These are phyloP conservation scores for Etheostoma spectabile DNA, from an alignment of 2,113 vertebrate species.

Conservation along the genomic window DNA sequence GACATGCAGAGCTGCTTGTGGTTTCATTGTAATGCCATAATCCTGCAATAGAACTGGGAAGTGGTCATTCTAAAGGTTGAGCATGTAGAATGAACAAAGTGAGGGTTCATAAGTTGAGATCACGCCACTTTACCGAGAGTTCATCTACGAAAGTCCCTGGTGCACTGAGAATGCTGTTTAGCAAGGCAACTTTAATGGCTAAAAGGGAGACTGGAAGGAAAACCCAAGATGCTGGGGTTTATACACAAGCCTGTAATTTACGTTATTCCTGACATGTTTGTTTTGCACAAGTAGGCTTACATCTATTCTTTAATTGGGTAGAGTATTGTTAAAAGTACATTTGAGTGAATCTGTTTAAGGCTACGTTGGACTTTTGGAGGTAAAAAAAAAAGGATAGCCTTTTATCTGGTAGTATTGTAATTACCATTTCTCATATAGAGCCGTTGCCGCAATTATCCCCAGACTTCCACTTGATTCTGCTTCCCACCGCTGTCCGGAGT, in stretches of 20 bases:
- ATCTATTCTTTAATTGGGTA: conserved; percentile 1
- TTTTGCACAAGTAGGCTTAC: neutral
- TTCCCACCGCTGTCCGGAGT: conserved; percentile 5
- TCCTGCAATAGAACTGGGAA: neutral
- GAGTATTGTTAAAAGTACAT: neutral
- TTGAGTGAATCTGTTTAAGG: neutral
- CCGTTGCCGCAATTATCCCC: conserved; percentile 16
- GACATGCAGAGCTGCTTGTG: neutral
- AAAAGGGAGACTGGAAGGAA: conserved; percentile 11
- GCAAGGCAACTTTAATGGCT: neutral
- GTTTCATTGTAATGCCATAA: neutral
- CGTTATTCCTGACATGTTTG: conserved; percentile 8
- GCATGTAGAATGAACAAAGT: neutral
- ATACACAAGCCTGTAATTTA: conserved; percentile 16
- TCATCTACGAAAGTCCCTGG: neutral
- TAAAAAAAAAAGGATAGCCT: neutral
- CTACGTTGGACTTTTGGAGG: neutral
- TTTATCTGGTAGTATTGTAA: conserved; percentile 8
- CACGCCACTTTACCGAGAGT: neutral
- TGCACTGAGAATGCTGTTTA: conserved; percentile 5
- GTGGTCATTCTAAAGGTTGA: no score
- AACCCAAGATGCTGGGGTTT: conserved; percentile 11
- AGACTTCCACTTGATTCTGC: conserved; percentile 1
- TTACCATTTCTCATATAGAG: neutral
- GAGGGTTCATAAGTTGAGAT: neutral